phyloP scores from a whole-genome alignment of 2,113 vertebrate genomes.

The Bufo bufo region DNA sequence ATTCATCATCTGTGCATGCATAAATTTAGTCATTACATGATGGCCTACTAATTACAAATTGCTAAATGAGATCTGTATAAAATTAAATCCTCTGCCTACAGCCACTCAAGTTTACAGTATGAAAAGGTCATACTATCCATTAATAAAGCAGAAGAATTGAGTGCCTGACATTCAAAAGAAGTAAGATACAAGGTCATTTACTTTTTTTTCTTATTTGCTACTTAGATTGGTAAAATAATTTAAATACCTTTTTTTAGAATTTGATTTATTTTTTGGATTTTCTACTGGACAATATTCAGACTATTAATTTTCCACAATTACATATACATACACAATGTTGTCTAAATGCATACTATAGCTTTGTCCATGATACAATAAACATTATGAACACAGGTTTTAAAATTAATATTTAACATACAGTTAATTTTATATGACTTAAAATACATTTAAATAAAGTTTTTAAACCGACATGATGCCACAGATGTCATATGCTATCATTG shows the following conservation, averaged over 20 bases:
- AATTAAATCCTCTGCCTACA: conserved; percentile 59
- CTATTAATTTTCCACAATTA: not conserved
- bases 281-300: not conserved
- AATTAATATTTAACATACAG: not conserved
- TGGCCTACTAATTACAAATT: conserved; percentile 66
- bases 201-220: not conserved
- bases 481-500: not conserved
- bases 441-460: not conserved
- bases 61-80: conserved; percentile 62
- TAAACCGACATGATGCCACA: not conserved
- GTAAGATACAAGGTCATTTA: conserved; percentile 59
- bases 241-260: not conserved
- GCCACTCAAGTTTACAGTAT: conserved; percentile 57
- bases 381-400: not conserved
- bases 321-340: not conserved
- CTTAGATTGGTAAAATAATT: not conserved
- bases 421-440: not conserved
- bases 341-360: not conserved
- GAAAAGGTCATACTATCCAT: conserved; percentile 67
- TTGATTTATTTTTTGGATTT: not conserved
- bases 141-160: conserved; percentile 59
- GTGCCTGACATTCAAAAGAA: conserved; percentile 56
- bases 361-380: not conserved
- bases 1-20: conserved; percentile 65
- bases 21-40: conserved; percentile 66